phyloP scores from a whole-genome alignment of 2,888 invertebrate genomes.

The Drosophila aldrichi region DNA sequence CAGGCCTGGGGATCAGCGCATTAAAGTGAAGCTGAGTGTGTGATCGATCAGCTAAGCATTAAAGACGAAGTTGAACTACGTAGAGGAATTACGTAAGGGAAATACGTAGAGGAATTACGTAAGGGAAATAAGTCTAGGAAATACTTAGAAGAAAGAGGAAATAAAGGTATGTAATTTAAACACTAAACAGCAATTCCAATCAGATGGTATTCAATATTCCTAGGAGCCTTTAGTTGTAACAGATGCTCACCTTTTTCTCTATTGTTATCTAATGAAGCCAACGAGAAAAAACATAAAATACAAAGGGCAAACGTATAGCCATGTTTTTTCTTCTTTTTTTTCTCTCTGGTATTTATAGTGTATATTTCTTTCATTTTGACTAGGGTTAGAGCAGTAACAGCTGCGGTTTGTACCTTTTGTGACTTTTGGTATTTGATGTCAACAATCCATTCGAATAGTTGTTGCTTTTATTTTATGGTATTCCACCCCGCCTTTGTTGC shows the following conservation, averaged over 20 bases:
- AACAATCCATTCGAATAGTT: slow-evolving; percentile 47
- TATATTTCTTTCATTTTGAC: slow-evolving; percentile 14
- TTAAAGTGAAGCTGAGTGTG: too few species aligned
- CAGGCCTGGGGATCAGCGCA: too few species aligned
- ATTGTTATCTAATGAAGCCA: slow-evolving; percentile 18
- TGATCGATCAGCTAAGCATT: too few species aligned
- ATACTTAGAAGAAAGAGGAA: too few species aligned
- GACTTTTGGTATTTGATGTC: slow-evolving; percentile 39
- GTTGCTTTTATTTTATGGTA: slow-evolving; percentile 21
- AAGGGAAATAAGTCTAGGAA: too few species aligned
- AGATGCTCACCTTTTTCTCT: neutral
- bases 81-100: too few species aligned
- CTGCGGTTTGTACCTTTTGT: slow-evolving; percentile 34
- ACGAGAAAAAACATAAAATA: neutral
- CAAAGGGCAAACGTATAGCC: slow-evolving; percentile 30
- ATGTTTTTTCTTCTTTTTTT: slow-evolving; percentile 45
- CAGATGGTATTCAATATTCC: neutral
- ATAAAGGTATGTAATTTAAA: too few species aligned
- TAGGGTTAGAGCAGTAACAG: slow-evolving; percentile 27
- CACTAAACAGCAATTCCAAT: too few species aligned
- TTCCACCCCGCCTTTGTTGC: slow-evolving; percentile 16
- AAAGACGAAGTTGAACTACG: too few species aligned
- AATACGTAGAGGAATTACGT: too few species aligned
- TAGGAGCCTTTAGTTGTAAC: slow-evolving; percentile 1
- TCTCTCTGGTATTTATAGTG: slow-evolving; percentile 31